Percentiles rank a stretch among this genome's conserved stretches.
These are phyloP conservation scores for Pherbina coryleti DNA, from an alignment of 2,888 invertebrate species.

Conservation along the genomic window DNA sequence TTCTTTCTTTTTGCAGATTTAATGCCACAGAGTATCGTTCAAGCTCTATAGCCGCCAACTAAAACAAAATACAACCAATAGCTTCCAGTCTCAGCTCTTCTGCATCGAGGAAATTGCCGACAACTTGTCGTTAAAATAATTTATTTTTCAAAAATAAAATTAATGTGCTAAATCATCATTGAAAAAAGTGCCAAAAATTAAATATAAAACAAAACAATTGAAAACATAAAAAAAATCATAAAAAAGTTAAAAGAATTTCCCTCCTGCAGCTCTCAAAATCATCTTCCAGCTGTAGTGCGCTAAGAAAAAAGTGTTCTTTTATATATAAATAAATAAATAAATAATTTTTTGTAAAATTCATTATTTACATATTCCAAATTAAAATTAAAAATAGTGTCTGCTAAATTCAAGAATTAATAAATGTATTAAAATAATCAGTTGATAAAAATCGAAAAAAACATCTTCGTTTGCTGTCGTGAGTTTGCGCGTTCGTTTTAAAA, in stretches of 20 bases:
- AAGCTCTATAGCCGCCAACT: not conserved
- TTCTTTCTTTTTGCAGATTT: conserved; percentile 12
- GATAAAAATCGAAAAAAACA: conserved; percentile 1
- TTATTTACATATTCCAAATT: not conserved
- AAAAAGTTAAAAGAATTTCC: not conserved
- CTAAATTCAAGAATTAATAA: conserved; percentile 20
- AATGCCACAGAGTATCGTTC: not conserved
- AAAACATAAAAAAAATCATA: not conserved
- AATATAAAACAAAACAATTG: not conserved
- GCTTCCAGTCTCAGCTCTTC: not conserved
- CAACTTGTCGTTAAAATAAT: not conserved
- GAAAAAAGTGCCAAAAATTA: conserved; percentile 33
- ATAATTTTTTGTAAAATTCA: not conserved
- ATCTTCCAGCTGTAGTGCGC: conserved; percentile 25
- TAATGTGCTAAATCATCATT: conserved; percentile 29
- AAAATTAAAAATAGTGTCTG: not conserved
- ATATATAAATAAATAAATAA: not conserved
- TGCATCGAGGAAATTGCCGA: not conserved
- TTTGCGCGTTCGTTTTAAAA: conserved; percentile 4
- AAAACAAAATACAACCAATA: not conserved
- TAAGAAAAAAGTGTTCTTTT: conserved; percentile 37
- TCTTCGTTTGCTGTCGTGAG: conserved; percentile 24
- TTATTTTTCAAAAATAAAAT: not conserved
- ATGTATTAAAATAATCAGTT: not conserved
- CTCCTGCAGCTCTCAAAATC: not conserved